Evolutionary conservation across 2,888 invertebrate species (phyloP).

Genomic region (Mythimna pallens): DNA sequence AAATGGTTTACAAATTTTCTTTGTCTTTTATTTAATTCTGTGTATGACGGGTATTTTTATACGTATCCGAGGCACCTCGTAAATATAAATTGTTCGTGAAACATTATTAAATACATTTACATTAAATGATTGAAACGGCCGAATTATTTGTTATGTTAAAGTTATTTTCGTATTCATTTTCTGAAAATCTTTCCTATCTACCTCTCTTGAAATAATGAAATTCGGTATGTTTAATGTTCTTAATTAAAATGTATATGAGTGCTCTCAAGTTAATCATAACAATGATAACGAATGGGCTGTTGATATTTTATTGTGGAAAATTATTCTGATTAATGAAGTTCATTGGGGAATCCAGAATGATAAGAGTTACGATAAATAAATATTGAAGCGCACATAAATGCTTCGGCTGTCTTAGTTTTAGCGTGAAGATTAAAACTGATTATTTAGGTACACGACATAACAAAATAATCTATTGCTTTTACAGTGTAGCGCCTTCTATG

Average conservation of each 20-base stretch:
- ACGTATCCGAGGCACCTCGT: conserved; percentile 5
- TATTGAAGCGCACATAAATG: conserved; percentile 5
- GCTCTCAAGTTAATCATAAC: conserved; percentile 42
- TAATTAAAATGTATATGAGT: conserved; percentile 39
- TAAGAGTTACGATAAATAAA: conserved; percentile 23
- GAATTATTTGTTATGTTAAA: conserved; percentile 29
- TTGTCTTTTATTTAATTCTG: conserved; percentile 9
- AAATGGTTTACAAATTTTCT: conserved; percentile 6
- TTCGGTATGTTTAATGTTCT: conserved; percentile 30
- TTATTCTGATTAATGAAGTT: conserved; percentile 20
- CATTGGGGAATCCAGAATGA: conserved; percentile 37
- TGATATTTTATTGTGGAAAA: conserved; percentile 29
- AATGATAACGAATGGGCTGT: conserved; percentile 30
- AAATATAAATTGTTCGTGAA: conserved; percentile 28
- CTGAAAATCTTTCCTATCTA: conserved; percentile 4
- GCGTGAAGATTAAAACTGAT: conserved; percentile 3
- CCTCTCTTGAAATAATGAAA: conserved; percentile 26
- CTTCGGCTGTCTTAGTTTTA: not conserved
- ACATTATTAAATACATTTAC: conserved; percentile 39
- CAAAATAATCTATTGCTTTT: not conserved
- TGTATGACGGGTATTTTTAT: conserved; percentile 3
- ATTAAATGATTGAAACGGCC: conserved; percentile 33
- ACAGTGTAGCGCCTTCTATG: too few species aligned
- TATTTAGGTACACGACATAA: not conserved
- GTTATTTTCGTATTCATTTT: conserved; percentile 19